These are phyloP conservation scores for Elysia crispata DNA, from an alignment of 2,888 invertebrate species.

Conservation along the genomic window DNA sequence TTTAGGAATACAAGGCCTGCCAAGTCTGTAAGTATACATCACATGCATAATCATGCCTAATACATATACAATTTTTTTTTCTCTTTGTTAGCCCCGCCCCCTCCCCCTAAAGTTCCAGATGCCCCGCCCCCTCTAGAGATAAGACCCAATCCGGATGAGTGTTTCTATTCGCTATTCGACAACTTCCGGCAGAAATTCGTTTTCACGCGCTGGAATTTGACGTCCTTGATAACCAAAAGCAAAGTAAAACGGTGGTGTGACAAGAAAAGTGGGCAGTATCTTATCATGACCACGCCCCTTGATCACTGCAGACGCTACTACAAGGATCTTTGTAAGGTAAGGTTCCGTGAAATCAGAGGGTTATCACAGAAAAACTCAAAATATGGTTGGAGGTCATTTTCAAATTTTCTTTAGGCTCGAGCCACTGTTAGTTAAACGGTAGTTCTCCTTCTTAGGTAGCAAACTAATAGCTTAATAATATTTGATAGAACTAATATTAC, in stretches of 20 bases:
- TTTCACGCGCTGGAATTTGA: conserved; percentile 48
- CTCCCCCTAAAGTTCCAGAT: background rate
- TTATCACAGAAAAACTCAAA: no score
- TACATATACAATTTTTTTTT: no score
- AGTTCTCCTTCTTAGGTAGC: no score
- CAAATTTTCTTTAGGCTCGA: no score
- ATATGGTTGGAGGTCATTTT: no score
- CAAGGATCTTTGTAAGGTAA: conserved; percentile 56
- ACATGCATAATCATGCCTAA: no score
- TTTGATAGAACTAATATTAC: no score
- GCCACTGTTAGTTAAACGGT: no score
- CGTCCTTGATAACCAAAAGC: conserved; percentile 46
- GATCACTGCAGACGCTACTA: conserved; percentile 50
- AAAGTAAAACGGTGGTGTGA: conserved; percentile 52
- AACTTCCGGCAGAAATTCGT: conserved; percentile 52
- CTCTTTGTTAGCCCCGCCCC: conserved; percentile 2
- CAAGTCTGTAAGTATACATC: no score
- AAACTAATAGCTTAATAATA: no score
- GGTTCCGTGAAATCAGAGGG: no score
- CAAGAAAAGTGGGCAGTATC: conserved; percentile 42
- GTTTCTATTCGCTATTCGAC: conserved; percentile 63
- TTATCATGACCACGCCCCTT: conserved; percentile 47
- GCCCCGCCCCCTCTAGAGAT: background rate
- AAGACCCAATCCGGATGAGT: conserved; percentile 17
- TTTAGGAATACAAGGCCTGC: no score